These are phyloP conservation scores for Nemoura dubitans DNA, from an alignment of 2,888 invertebrate genomes.

Conservation along the genomic window DNA sequence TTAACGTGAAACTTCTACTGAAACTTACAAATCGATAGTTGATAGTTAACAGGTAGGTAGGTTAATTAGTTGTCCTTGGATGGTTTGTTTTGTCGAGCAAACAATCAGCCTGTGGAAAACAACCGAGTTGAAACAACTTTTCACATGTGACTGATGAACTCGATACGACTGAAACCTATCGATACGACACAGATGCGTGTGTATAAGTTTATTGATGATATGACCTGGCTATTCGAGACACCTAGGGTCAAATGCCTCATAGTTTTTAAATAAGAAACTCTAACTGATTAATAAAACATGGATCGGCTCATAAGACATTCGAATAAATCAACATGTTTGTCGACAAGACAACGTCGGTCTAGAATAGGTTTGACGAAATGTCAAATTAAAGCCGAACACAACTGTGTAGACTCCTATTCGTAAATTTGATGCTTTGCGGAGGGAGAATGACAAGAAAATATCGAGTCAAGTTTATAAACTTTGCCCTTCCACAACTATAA, in stretches of 20 bases:
- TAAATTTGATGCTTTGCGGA: background rate
- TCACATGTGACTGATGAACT: background rate
- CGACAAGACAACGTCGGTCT: background rate
- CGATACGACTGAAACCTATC: background rate
- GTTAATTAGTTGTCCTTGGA: background rate
- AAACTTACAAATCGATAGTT: background rate
- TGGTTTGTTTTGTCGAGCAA: background rate
- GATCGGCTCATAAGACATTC: constrained; percentile 12
- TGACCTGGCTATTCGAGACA: background rate
- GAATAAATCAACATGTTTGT: background rate
- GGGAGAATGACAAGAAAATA: background rate
- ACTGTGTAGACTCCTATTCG: background rate
- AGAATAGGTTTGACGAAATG: constrained; percentile 4
- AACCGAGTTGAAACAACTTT: constrained; percentile 12
- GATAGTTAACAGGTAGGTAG: constrained; percentile 7
- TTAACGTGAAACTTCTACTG: background rate
- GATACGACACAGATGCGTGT: too few species aligned
- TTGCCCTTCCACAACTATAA: background rate
- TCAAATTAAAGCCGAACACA: background rate
- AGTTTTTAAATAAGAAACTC: constrained; percentile 7
- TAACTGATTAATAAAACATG: constrained; percentile 1
- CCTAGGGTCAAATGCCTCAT: background rate
- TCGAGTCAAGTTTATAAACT: background rate
- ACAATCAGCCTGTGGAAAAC: constrained; percentile 12
- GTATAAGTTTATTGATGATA: background rate